Conservation (phyloP, 2,797 vertebrate species). For the Pangasius larnaudii region DNA sequence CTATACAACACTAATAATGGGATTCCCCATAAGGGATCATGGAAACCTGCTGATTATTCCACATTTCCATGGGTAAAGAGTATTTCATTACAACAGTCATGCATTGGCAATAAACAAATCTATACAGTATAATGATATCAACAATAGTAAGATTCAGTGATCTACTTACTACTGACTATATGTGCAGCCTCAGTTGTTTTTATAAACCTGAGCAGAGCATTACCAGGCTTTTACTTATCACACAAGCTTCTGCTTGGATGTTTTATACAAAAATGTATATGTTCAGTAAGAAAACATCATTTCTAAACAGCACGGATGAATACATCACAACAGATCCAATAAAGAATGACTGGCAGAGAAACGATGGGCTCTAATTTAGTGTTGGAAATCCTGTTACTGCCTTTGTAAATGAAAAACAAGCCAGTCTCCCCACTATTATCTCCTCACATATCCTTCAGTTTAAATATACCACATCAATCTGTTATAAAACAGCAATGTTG, state of each 20-base stretch:
- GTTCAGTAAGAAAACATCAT: neutral
- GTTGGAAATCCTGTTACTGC: constrained; percentile 14
- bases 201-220: neutral
- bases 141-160: neutral
- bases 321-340: constrained; percentile 2
- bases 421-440: neutral
- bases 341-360: constrained; percentile 10
- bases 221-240: neutral
- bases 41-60: neutral
- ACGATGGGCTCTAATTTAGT: constrained; percentile 5
- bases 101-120: neutral
- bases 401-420: constrained; percentile 24
- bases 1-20: neutral
- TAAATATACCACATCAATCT: constrained; percentile 20
- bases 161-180: neutral
- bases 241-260: neutral
- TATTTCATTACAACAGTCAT: neutral
- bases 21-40: neutral
- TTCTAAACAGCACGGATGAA: neutral
- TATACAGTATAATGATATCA: neutral
- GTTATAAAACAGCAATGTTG: constrained; percentile 26
- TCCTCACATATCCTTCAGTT: constrained; percentile 13
- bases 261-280: neutral
- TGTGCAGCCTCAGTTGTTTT: neutral
- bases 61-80: neutral